Evolutionary conservation across 2,797 vertebrate species (phyloP).

Genomic region (Cichlasoma orientale): DNA sequence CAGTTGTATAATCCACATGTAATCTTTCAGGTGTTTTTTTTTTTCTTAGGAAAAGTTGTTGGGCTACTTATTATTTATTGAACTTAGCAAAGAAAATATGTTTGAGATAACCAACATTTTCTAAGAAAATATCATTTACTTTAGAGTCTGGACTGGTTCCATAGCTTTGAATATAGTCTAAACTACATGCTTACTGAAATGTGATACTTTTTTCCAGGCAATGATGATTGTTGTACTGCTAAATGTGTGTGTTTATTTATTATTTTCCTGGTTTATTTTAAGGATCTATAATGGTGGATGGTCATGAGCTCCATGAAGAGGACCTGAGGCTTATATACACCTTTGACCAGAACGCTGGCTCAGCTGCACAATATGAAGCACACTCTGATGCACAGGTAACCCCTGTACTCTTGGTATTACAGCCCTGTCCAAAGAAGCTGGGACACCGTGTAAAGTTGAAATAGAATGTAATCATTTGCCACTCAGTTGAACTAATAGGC

Average conservation of each 20-base stretch:
- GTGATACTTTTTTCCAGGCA: not conserved
- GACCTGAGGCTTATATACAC: constrained; percentile 94
- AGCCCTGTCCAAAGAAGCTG: not conserved
- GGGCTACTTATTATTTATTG: not conserved
- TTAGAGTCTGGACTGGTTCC: no score
- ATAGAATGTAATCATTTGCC: not conserved
- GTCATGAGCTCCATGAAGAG: constrained; percentile 89
- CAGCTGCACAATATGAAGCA: constrained; percentile 88
- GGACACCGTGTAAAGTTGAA: not conserved
- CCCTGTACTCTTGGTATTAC: not conserved
- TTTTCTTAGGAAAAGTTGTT: not conserved
- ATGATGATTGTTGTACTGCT: not conserved
- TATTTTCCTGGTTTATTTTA: not conserved
- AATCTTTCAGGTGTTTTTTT: not conserved
- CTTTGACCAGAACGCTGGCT: constrained; percentile 86
- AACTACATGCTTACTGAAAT: not conserved
- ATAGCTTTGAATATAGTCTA: no score
- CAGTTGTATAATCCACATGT: not conserved
- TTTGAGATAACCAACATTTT: not conserved
- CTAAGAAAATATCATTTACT: no score
- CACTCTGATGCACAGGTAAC: constrained; percentile 94
- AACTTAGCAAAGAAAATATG: not conserved
- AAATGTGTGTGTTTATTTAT: not conserved
- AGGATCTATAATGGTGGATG: constrained; percentile 91
- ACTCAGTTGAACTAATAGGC: not conserved